Percentiles rank a stretch among this genome's conserved stretches.
These are phyloP conservation scores for Sander vitreus DNA, from an alignment of 2,113 vertebrate species.

Conservation along the genomic window DNA sequence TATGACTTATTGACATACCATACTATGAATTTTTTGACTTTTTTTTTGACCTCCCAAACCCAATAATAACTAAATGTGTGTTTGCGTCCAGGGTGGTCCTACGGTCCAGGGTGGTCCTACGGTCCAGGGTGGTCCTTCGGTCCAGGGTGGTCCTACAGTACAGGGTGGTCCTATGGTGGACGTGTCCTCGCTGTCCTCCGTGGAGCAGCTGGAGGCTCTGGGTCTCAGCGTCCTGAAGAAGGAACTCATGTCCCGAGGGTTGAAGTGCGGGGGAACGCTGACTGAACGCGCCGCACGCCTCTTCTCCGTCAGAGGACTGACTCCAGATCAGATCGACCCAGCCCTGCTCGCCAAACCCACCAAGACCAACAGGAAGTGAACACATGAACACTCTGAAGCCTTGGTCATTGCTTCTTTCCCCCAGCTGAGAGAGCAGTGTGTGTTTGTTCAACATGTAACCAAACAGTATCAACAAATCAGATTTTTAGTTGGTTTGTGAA, in stretches of 20 bases:
- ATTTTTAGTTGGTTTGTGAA: neutral
- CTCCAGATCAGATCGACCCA: slow-evolving; percentile 85
- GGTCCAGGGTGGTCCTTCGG: neutral
- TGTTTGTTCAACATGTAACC: too few relatives aligned
- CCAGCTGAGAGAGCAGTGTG: too few relatives aligned
- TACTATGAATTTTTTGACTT: too few relatives aligned
- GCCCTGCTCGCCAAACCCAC: slow-evolving; percentile 86
- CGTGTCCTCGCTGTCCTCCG: neutral
- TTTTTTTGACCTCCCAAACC: too few relatives aligned
- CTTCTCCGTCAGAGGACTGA: slow-evolving; percentile 87
- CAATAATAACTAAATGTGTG: too few relatives aligned
- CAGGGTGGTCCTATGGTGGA: neutral
- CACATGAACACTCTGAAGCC: too few relatives aligned
- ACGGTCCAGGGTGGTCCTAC: accelerated
- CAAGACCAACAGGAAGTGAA: slow-evolving; percentile 85
- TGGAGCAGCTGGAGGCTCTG: slow-evolving; percentile 86
- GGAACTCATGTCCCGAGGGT: slow-evolving; percentile 85
- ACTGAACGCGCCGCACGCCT: slow-evolving; percentile 90
- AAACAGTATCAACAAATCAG: too few relatives aligned
- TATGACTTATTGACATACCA: neutral
- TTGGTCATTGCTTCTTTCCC: too few relatives aligned
- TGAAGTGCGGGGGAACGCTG: slow-evolving; percentile 95
- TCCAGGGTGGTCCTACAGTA: accelerated
- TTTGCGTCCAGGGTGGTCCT: too few relatives aligned
- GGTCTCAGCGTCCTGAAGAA: slow-evolving; percentile 91